phyloP scores from a whole-genome alignment of 2,888 invertebrate genomes.

The Anthophora plumipes region DNA sequence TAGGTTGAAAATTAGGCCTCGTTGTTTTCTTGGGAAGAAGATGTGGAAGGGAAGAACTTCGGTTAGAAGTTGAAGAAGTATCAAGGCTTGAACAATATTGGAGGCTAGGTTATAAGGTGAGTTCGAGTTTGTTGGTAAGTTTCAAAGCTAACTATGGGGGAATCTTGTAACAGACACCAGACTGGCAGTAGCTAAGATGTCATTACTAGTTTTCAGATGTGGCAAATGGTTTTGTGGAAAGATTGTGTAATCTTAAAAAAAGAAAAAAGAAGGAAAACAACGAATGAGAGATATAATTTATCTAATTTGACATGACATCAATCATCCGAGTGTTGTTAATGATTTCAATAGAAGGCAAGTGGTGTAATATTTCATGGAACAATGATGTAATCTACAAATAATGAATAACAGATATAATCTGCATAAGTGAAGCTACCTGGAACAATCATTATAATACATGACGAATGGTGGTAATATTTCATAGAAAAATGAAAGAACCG shows the following conservation, averaged over 20 bases:
- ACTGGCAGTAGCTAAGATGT: not conserved
- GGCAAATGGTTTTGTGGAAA: not conserved
- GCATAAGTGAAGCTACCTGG: no score
- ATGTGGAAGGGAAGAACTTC: not conserved
- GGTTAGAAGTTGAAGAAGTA: not conserved
- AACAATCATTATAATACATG: no score
- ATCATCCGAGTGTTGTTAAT: no score
- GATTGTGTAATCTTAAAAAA: not conserved
- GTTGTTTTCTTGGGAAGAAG: not conserved
- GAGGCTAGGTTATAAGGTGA: constrained; percentile 5
- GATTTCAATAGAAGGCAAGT: no score
- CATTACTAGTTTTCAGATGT: not conserved
- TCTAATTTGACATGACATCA: no score
- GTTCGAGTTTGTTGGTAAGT: constrained; percentile 1
- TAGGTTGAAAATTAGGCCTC: not conserved
- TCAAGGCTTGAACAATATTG: constrained; percentile 20
- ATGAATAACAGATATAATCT: no score
- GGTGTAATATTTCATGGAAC: no score
- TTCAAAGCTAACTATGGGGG: not conserved
- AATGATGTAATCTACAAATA: no score
- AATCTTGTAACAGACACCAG: not conserved
- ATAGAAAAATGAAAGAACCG: no score
- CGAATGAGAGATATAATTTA: no score
- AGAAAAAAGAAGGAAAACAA: no score
- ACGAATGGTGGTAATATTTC: no score